Evolutionary conservation across 1,140 invertebrate species (phyloP), one percentile per base, ranked within the genome.

Genomic region (Holotrichia oblita): DNA sequence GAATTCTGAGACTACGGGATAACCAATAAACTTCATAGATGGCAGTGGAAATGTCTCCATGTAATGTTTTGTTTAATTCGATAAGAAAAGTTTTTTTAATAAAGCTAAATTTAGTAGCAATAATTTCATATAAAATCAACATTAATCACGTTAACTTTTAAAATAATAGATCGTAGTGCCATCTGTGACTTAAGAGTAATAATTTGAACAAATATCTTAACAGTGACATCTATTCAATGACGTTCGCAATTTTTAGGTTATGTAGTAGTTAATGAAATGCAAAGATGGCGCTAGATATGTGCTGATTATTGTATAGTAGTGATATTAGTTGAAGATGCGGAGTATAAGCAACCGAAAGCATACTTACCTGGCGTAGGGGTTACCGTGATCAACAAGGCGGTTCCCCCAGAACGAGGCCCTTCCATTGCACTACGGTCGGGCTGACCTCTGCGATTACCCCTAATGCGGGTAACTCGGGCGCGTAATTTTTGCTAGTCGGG

Each of bases 381-480:
- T 69, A 69, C 64, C 64, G 64, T 69, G 64, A 69, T 69, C 64
- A 69, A 69, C 20, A 69, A 69, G 64, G 64, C 64, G 64, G 64
- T 69, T 69, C 22, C 64, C 64, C 64, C 64, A 69, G 64, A 20
- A 69, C 64, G 64, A 69, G 64, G 64, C 64, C 64, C 64, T 69
- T 69, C 64, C 64, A 69, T 69, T 69, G 64, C 64, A 69, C 64
- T 69, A 22, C 64, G 64, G 64, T 69, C 64, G 64, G 64, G 64
- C 64, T 69, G 64, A 69, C 64, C 64, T 24, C 64, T 69, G 64
- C 64, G 64, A 69, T 69, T 69, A 69, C 64, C 64, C 64, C 64
- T 69, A 69, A 69, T 69, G 64, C 64, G 64, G 64, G 64, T 69
- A 69, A 69, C 64, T 69, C 64, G 64, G 64, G 64, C 64, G 64